Conservation (phyloP, 2,797 vertebrate genomes). For the Dermochelys coriacea region DNA sequence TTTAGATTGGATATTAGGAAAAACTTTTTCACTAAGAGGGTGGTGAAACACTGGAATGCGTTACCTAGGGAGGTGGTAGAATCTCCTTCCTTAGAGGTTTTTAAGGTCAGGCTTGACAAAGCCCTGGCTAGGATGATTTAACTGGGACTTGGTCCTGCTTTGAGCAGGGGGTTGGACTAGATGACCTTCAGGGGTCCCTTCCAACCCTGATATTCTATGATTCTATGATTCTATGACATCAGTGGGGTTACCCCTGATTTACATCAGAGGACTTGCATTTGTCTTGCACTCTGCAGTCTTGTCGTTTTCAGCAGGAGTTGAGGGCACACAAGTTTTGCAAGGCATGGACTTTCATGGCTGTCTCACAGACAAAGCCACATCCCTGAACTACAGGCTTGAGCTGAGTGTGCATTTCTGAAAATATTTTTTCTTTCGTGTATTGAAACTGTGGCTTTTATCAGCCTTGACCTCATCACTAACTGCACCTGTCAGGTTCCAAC, state of each 20-base stretch:
- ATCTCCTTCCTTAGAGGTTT: too few species aligned
- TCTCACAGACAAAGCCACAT: not conserved
- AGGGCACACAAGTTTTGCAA: not conserved
- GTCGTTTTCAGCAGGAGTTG: not conserved
- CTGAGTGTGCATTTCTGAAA: not conserved
- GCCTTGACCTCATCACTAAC: constrained; percentile 32
- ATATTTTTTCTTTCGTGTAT: not conserved
- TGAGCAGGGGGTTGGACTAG: too few species aligned
- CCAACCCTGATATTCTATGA: too few species aligned
- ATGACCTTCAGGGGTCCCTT: too few species aligned
- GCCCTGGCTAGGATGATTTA: too few species aligned
- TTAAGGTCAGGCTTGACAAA: too few species aligned
- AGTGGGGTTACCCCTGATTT: accelerated
- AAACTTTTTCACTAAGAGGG: too few species aligned
- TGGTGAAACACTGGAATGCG: too few species aligned
- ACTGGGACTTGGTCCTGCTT: too few species aligned
- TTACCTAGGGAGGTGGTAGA: too few species aligned
- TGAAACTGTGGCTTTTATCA: constrained; percentile 46
- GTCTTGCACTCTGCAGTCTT: not conserved
- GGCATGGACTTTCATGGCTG: not conserved
- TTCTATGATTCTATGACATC: too few species aligned
- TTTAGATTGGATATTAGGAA: too few species aligned
- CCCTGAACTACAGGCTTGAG: not conserved
- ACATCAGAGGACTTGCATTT: not conserved
- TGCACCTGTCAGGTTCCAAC: constrained; percentile 71